phyloP scores from a whole-genome alignment of 2,888 invertebrate genomes.

The Stratiomys singularior region DNA sequence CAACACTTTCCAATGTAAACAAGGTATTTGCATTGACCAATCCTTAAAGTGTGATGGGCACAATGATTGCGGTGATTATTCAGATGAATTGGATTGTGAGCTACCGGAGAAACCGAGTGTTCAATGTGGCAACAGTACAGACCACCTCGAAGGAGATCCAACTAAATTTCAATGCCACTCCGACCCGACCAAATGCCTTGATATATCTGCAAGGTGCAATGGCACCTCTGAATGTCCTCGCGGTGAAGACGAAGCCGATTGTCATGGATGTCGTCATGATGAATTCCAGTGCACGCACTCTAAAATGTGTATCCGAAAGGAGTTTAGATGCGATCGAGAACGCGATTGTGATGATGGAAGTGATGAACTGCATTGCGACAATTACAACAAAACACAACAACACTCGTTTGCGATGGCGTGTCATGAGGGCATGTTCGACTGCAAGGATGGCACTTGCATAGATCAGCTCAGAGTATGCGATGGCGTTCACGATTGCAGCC shows the following conservation, averaged over 20 bases:
- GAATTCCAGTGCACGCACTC: constrained; percentile 75
- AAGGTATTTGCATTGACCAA: constrained; percentile 69
- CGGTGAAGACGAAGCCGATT: constrained; percentile 76
- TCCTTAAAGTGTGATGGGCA: constrained; percentile 69
- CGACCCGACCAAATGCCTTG: constrained; percentile 59
- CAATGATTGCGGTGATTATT: constrained; percentile 70
- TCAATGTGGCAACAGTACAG: constrained; percentile 68
- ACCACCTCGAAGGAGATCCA: constrained; percentile 63
- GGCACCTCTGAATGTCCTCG: constrained; percentile 75
- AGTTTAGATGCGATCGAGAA: constrained; percentile 71
- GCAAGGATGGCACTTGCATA: constrained; percentile 74
- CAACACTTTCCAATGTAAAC: constrained; percentile 64
- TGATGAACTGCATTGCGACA: constrained; percentile 73
- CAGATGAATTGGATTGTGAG: constrained; percentile 68
- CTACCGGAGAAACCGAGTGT: constrained; percentile 51
- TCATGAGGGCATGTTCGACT: constrained; percentile 66
- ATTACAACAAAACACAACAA: constrained; percentile 54
- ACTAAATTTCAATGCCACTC: constrained; percentile 61
- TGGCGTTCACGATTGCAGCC: constrained; percentile 71
- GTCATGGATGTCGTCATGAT: constrained; percentile 69
- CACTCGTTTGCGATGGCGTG: constrained; percentile 54
- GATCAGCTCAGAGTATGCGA: constrained; percentile 74
- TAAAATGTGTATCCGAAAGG: constrained; percentile 69
- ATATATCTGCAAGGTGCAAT: constrained; percentile 69
- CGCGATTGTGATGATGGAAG: constrained; percentile 78